Evolutionary conservation across 1,140 invertebrate species (phyloP), one percentile per base, ranked within the genome.

Genomic region (Cherax destructor): DNA sequence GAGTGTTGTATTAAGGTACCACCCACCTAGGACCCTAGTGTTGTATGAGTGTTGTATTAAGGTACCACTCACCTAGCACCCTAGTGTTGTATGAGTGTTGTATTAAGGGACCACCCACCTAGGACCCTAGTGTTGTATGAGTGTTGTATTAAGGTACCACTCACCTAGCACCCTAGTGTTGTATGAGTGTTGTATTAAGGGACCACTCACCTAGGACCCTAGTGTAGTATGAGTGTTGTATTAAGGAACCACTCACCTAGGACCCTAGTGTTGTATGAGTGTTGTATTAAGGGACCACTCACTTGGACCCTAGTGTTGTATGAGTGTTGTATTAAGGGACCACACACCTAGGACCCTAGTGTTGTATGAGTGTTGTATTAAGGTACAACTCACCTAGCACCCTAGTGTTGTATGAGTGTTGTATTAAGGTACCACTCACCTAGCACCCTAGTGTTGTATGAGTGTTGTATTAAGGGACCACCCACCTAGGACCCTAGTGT

Each of bases 361-460:
- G n/a, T n/a, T n/a, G n/a, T n/a, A n/a, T n/a, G n/a, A 21, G 6
- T 59, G 1, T 16, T 59, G 9, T 10, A 9, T 16, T 59, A 59
- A 16, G 56, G 56, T 16, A 41, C 16, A 13, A 21, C 81, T 61
- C 52, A 83, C 84, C 84, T 87, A 4, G 85, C 76, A 30, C 85
- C 85, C 24, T 78, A 11, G 85, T 87, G 1, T 1, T 30, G n/a
- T n/a, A n/a, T n/a, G n/a, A 61, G 56, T 59, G 56, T 16, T 59
- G 9, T 10, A 9, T 16, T 1, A 59, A 11, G 56, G 56, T 13
- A n/a, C 11, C 5, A 4, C 16, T 49, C n/a, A 74, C 72, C 72
- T 41, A 21, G 24, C 10, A 30, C 24, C 74, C 4, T 16, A n/a
- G n/a, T n/a, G n/a, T n/a, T n/a, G n/a, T n/a, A n/a, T n/a, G n/a